Evolutionary conservation across 2,888 invertebrate genomes (phyloP), one percentile per base, ranked within the genome.

Genomic region (Lepeophtheirus nordmannii): DNA sequence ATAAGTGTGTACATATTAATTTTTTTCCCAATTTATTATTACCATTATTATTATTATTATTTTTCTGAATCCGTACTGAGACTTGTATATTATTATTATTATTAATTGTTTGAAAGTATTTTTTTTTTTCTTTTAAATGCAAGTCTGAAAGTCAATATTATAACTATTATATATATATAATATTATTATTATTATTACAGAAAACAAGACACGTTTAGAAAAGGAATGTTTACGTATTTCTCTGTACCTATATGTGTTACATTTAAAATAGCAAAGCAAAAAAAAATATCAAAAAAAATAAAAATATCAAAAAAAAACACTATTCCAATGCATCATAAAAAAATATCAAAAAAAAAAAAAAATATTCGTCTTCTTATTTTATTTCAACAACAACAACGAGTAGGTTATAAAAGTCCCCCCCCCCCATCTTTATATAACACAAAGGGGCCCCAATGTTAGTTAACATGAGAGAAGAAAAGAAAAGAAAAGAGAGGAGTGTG

Each of bases 131-230:
- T 46, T 46, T 5, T n/a, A 46, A 46, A 5, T 46, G 53, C 53
- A 46, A 46, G 53, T 46, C 53, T 46, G 53, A 46, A 46, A 46
- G 53, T 46, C 53, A 46, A n/a, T 46, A 46, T 46, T 46, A 46
- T 46, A 30, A 30, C 7, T 30, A 30, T 30, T 30, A 30, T 30
- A 30, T 30, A n/a, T 30, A 30, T 5, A 30, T 30, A 30, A 46
- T 5, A 2, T 46, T 46, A 2, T 46, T 46, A 46, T 46, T 46
- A 2, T 46, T 46, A n/a, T n/a, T n/a, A n/a, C n/a, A n/a, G n/a
- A n/a, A n/a, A n/a, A n/a, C 14, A 46, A 46, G n/a, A 46, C n/a
- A 46, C 53, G 8, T 30, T 30, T 30, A 30, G 30, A 30, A 30
- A 30, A 5, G 30, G 3, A 30, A 30, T 30, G 3, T 30, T 30